A percentile compares a stretch with the other conserved stretches of the same genome.
Evolutionary conservation across 53 echinoderm and acorn worm species (phyloP).

Genomic region (Henricia sp.): DNA sequence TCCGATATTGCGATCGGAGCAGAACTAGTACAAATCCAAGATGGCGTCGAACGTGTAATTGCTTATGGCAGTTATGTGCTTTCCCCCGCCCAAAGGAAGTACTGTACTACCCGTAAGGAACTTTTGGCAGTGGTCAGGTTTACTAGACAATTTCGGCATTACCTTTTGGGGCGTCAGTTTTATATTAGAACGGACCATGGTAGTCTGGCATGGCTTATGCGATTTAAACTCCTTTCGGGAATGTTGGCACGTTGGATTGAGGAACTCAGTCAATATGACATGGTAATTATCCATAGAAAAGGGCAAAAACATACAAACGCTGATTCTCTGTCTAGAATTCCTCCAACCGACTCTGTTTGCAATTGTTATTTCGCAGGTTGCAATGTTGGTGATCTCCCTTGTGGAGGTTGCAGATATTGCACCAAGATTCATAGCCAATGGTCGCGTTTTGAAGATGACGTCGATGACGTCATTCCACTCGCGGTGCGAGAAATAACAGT

Average conservation of each 20-base stretch:
- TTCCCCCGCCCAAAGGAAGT: conserved; percentile 32
- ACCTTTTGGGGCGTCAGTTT: conserved; percentile 42
- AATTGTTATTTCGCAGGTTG: conserved; percentile 5
- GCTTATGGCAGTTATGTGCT: conserved; percentile 31
- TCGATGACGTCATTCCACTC: neutral
- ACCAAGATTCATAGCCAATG: neutral
- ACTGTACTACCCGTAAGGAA: conserved; percentile 54
- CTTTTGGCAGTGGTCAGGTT: conserved; percentile 50
- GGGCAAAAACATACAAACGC: neutral
- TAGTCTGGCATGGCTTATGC: conserved; percentile 49
- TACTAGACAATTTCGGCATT: conserved; percentile 35
- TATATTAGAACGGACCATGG: conserved; percentile 57
- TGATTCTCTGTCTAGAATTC: conserved; percentile 5
- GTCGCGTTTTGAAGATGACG: neutral
- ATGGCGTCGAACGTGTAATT: conserved; percentile 30
- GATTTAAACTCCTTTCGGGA: conserved; percentile 25
- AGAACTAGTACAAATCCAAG: conserved; percentile 22
- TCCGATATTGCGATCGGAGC: conserved; percentile 48
- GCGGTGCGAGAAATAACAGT: neutral
- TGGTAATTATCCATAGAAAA: conserved; percentile 8
- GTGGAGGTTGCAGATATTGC: neutral
- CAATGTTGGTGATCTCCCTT: neutral
- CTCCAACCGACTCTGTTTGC: neutral
- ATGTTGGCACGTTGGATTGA: conserved; percentile 66
- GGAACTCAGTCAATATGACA: conserved; percentile 55